Conservation (phyloP, 2,797 vertebrate genomes). For the Delichon dasypus region DNA sequence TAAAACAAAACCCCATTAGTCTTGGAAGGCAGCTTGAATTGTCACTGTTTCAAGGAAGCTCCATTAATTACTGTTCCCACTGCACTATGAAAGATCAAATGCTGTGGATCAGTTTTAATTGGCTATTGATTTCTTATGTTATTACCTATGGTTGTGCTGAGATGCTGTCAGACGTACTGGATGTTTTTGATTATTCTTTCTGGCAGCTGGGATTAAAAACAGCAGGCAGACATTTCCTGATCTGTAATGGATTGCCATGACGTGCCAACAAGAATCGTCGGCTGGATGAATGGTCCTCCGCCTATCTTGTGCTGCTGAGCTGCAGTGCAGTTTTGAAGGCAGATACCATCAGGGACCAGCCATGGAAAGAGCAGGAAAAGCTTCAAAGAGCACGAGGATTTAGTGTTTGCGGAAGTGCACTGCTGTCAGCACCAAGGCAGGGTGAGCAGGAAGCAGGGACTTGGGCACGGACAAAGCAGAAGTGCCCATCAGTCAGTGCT, state of each 20-base stretch:
- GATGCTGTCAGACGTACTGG: slow-evolving; percentile 33
- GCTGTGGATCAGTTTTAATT: slow-evolving; percentile 67
- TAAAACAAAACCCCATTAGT: slow-evolving; percentile 36
- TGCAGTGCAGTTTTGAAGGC: slow-evolving; percentile 16
- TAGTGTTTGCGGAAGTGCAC: background rate
- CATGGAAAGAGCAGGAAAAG: background rate
- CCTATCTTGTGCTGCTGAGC: slow-evolving; percentile 13
- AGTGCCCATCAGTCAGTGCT: background rate
- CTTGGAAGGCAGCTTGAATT: slow-evolving; percentile 56
- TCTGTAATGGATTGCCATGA: slow-evolving; percentile 45
- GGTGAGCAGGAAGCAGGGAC: background rate
- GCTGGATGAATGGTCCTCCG: slow-evolving; percentile 49
- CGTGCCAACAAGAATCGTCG: slow-evolving; percentile 28
- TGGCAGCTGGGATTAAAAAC: slow-evolving; percentile 64
- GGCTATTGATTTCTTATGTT: slow-evolving; percentile 68
- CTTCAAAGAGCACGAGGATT: background rate
- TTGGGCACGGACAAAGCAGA: background rate
- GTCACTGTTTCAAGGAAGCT: slow-evolving; percentile 37
- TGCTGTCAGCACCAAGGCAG: background rate
- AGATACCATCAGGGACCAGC: background rate
- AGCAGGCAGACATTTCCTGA: slow-evolving; percentile 52
- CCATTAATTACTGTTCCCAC: slow-evolving; percentile 65
- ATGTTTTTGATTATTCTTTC: slow-evolving; percentile 59
- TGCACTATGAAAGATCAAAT: slow-evolving; percentile 67
- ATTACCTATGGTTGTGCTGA: slow-evolving; percentile 58